A percentile compares a stretch with the other conserved stretches of the same genome.
phyloP scores from a whole-genome alignment of 2,797 vertebrate species.

The Phalanger gymnotis region DNA sequence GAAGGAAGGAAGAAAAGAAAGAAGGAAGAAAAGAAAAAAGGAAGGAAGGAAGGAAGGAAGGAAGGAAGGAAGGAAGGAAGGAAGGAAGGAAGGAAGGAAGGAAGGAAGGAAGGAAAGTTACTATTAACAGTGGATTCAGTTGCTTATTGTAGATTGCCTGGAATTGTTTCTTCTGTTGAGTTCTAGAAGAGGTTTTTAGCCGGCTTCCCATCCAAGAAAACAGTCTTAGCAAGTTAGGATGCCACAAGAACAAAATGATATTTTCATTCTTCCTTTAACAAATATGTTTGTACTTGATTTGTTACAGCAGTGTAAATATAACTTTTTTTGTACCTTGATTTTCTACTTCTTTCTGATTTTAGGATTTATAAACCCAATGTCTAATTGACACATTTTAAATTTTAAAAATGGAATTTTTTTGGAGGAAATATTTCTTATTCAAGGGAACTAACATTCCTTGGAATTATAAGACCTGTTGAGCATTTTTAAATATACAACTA shows the following conservation, averaged over 20 bases:
- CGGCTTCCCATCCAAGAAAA: slow-evolving; percentile 67
- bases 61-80: too few relatives aligned
- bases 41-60: too few relatives aligned
- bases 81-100: too few relatives aligned
- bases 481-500: slow-evolving; percentile 48
- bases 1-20: too few relatives aligned
- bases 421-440: slow-evolving; percentile 6
- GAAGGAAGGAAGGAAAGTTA: not conserved
- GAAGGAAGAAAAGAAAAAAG: too few relatives aligned
- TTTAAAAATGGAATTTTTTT: not conserved
- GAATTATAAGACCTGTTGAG: slow-evolving; percentile 19
- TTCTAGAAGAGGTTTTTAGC: slow-evolving; percentile 58
- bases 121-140: slow-evolving; percentile 58
- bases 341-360: slow-evolving; percentile 10
- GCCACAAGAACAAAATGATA: slow-evolving; percentile 42
- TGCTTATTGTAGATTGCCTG: slow-evolving; percentile 29
- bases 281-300: slow-evolving; percentile 45
- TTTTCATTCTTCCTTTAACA: slow-evolving; percentile 35
- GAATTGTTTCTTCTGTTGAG: slow-evolving; percentile 56
- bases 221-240: slow-evolving; percentile 69
- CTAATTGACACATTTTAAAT: not conserved
- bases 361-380: not conserved
- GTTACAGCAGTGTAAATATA: not conserved
- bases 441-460: not conserved
- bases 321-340: slow-evolving; percentile 9